Evolutionary conservation across 2,797 vertebrate genomes (phyloP).

Genomic region (Australoheros facetus): DNA sequence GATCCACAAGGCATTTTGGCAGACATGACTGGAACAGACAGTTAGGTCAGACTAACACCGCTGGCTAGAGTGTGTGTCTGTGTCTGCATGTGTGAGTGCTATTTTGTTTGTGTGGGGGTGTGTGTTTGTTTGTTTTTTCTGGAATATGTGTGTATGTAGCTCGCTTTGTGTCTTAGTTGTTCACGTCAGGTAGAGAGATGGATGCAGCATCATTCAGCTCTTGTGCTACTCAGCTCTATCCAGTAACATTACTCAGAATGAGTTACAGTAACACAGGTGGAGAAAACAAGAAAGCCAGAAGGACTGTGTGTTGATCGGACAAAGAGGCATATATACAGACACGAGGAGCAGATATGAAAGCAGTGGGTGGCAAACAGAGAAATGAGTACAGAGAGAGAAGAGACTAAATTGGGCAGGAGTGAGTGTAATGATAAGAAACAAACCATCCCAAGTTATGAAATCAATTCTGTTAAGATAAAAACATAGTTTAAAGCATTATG

Average conservation of each 20-base stretch:
- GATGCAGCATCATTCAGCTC: constrained; percentile 9
- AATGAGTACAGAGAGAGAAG: not conserved
- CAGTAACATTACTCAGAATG: constrained; percentile 25
- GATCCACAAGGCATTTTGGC: constrained; percentile 66
- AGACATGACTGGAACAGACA: constrained; percentile 67
- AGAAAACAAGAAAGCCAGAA: constrained; percentile 2
- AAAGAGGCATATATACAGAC: constrained; percentile 17
- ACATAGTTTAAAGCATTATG: no score
- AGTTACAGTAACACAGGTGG: constrained; percentile 27
- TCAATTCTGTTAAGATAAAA: not conserved
- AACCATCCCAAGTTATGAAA: not conserved
- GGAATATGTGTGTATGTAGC: not conserved
- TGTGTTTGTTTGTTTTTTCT: not conserved
- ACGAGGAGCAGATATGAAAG: constrained; percentile 6
- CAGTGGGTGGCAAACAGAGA: not conserved
- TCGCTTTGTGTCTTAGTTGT: constrained; percentile 9
- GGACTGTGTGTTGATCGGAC: constrained; percentile 17
- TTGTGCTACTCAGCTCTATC: constrained; percentile 13
- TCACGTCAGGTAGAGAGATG: constrained; percentile 19
- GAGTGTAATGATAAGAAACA: constrained; percentile 4
- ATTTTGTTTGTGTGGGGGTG: not conserved
- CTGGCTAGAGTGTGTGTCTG: constrained; percentile 36
- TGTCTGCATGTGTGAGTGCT: constrained; percentile 10
- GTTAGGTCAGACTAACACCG: constrained; percentile 55
- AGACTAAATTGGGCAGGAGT: not conserved